These are phyloP conservation scores for Vulpes ferrilata DNA, from an alignment of 2,113 vertebrate species.

Conservation along the genomic window DNA sequence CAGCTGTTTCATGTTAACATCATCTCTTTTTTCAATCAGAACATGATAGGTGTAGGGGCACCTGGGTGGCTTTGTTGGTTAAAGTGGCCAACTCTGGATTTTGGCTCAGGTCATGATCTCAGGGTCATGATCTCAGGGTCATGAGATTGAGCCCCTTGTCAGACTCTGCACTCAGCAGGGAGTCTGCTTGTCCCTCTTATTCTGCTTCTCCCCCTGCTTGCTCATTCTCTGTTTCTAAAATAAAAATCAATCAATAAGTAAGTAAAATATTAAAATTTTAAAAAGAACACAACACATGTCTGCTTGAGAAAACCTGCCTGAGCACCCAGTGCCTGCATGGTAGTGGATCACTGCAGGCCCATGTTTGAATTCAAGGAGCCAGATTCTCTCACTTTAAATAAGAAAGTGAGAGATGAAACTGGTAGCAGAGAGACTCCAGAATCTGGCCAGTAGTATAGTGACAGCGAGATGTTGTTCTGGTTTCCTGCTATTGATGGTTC, in stretches of 20 bases:
- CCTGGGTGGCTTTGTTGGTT: no score
- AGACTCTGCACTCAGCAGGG: no score
- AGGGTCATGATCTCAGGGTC: no score
- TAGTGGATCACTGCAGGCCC: slow-evolving; percentile 96
- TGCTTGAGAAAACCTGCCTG: slow-evolving; percentile 94
- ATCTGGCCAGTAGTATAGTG: slow-evolving; percentile 99
- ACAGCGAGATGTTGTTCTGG: slow-evolving; percentile 96
- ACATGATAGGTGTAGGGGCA: slow-evolving; percentile 89
- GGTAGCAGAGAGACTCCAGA: slow-evolving; percentile 99
- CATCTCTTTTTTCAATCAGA: slow-evolving; percentile 94
- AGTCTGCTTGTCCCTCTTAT: no score
- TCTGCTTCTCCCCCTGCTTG: no score
- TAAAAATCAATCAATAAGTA: no score
- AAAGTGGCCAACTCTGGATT: no score
- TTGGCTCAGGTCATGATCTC: no score
- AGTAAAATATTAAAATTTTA: no score
- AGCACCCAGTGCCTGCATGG: slow-evolving; percentile 97
- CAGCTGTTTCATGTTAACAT: slow-evolving; percentile 96
- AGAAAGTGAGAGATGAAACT: slow-evolving; percentile 97
- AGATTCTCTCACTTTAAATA: slow-evolving; percentile 97
- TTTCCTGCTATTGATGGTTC: slow-evolving; percentile 87
- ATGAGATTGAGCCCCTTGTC: no score
- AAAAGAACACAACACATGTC: no score
- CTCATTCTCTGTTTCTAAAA: no score
- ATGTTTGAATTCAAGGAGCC: slow-evolving; percentile 92